Percentiles rank a stretch among this genome's conserved stretches.
phyloP scores from a whole-genome alignment of 2,888 invertebrate species.

The Pimpla rufipes region DNA sequence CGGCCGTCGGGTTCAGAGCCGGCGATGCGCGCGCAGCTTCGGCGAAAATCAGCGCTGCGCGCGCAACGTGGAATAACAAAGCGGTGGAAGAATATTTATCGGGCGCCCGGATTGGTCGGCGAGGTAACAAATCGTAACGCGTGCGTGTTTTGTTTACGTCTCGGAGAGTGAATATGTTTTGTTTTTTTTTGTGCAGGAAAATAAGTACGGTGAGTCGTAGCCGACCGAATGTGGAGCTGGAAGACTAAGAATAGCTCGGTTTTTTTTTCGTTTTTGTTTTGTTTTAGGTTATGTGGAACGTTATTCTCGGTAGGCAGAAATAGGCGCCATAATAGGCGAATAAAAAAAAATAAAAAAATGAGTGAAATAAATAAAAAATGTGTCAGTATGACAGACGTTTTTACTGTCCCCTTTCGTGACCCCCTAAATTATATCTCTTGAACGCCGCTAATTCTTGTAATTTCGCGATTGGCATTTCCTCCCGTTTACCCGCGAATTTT shows the following conservation, averaged over 20 bases:
- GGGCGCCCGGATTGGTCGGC: background rate
- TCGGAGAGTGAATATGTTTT: background rate
- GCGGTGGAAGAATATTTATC: background rate
- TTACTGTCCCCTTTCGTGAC: background rate
- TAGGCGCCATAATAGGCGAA: too few relatives aligned
- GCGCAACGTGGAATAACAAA: background rate
- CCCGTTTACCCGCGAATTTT: background rate
- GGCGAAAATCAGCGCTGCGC: background rate
- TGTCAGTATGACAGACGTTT: background rate
- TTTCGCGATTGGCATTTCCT: conserved; percentile 24
- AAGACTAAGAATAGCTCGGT: too few relatives aligned
- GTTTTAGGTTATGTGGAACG: too few relatives aligned
- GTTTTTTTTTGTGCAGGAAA: background rate
- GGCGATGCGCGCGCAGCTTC: background rate
- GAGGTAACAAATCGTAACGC: background rate
- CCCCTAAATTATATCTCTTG: background rate
- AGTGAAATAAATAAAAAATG: background rate
- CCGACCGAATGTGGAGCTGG: too few relatives aligned
- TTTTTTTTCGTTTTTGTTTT: too few relatives aligned
- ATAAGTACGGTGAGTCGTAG: background rate
- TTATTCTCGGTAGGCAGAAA: too few relatives aligned
- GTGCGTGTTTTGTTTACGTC: background rate
- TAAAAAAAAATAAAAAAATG: too few relatives aligned
- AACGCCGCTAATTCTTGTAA: conserved; percentile 21
- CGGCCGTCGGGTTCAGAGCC: background rate